Percentiles rank a stretch among this genome's conserved stretches.
These are phyloP conservation scores for Cydia splendana DNA, from an alignment of 1,140 invertebrate genomes.

Conservation along the genomic window DNA sequence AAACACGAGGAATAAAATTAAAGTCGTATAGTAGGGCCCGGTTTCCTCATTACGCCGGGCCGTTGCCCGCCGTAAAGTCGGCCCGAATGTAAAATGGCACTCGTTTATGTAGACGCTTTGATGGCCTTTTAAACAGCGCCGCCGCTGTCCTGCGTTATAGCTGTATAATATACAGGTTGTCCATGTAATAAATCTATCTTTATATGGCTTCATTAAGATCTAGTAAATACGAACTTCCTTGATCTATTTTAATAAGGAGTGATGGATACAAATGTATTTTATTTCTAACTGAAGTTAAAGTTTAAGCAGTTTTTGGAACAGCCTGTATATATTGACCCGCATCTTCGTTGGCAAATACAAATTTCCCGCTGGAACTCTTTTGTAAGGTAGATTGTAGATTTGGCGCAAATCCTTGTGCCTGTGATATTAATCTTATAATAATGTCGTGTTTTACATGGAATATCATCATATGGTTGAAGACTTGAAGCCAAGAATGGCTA, in stretches of 20 bases:
- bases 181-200: not conserved
- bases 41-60: slow-evolving; percentile 67
- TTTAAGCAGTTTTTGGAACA: not conserved
- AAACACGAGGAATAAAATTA: slow-evolving; percentile 14
- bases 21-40: slow-evolving; percentile 41
- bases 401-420: not conserved
- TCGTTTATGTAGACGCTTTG: slow-evolving; percentile 69
- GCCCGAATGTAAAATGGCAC: slow-evolving; percentile 67
- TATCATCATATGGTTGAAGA: too few relatives aligned
- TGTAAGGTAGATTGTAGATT: not conserved
- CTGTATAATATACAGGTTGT: slow-evolving; percentile 27
- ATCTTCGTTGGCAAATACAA: not conserved
- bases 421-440: not conserved
- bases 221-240: not conserved
- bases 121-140: slow-evolving; percentile 58
- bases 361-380: not conserved
- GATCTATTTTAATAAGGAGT: not conserved
- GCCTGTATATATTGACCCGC: not conserved
- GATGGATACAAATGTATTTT: not conserved
- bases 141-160: slow-evolving; percentile 36
- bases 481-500: too few relatives aligned
- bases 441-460: too few relatives aligned
- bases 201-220: slow-evolving; percentile 2
- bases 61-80: slow-evolving; percentile 59
- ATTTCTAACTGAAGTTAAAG: not conserved